Evolutionary conservation across 2,797 vertebrate species (phyloP), one percentile per base, ranked within the genome.

Genomic region (Pseudochaenichthys georgianus): DNA sequence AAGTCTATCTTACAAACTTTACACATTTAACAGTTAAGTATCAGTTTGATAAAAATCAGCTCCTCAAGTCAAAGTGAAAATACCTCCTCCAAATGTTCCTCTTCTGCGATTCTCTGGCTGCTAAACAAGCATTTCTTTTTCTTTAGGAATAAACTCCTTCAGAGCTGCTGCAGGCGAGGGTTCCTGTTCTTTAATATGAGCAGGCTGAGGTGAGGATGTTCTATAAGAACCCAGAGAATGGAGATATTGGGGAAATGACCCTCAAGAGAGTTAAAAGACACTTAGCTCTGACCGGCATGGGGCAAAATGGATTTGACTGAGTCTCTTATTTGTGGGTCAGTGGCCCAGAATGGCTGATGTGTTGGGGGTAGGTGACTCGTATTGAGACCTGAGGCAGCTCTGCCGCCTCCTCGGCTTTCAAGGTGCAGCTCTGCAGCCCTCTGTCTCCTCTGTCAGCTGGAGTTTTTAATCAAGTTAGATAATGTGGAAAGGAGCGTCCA

Each of bases 401-500:
- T 1, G 81, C 77, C 78, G 75, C 86, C 84, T 80, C 86, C 64
- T 75, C 6, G 41, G 57, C 91, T 93, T 95, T 94, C 86, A 95
- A 94, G 90, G 91, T 92, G 84, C 89, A 91, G 87, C 90, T 80
- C 87, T 15, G 76, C 89, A 73, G 89, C 81, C 85, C 65, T 89
- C 89, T 83, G 93, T 93, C 94, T 94, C 93, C 91, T 87, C 81
- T 89, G 88, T 87, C 95, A 95, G 95, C 95, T 90, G 93, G 95
- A 95, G 92, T 82, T 94, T 95, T 96, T 95, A 95, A 96, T 95
- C 92, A 95, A 84, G 89, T 92, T 62, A 87, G 87, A 86, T 75
- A 74, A 85, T 80, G 80, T 73, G 71, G 78, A 73, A 74, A 70
- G 46, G 76, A 75, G 53, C 17, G 52, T 64, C 76, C 78, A 64